Percentiles rank a stretch among this genome's conserved stretches.
Conservation (phyloP, 2,797 vertebrate genomes). For the Mus spretus region DNA sequence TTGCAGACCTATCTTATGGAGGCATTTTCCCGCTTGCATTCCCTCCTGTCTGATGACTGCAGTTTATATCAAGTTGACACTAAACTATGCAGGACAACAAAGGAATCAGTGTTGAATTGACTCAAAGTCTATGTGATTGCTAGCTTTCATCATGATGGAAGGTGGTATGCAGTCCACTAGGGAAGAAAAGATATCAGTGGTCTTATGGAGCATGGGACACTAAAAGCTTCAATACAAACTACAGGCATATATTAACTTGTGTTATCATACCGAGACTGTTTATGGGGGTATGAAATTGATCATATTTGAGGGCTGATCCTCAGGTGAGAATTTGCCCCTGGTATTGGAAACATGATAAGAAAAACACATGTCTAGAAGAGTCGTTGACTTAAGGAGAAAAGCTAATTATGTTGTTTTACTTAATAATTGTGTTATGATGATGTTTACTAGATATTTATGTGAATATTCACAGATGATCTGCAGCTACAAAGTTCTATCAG, state of each 20-base stretch:
- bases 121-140: background rate
- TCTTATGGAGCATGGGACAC: background rate
- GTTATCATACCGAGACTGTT: no score
- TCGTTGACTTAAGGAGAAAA: background rate
- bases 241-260: background rate
- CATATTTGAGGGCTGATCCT: background rate
- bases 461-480: background rate
- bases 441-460: background rate
- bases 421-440: background rate
- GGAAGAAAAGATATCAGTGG: background rate
- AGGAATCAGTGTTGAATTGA: background rate
- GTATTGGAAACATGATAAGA: background rate
- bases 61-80: background rate
- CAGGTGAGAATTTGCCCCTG: background rate
- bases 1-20: no score
- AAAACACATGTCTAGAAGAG: background rate
- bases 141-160: background rate
- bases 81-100: background rate
- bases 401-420: background rate
- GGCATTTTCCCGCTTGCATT: background rate
- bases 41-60: background rate
- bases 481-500: background rate
- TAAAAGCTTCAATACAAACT: background rate
- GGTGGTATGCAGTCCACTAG: background rate
- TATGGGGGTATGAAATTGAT: rapidly evolving